Evolutionary conservation across 2,113 vertebrate genomes (phyloP).

Genomic region (Asarcornis scutulata): DNA sequence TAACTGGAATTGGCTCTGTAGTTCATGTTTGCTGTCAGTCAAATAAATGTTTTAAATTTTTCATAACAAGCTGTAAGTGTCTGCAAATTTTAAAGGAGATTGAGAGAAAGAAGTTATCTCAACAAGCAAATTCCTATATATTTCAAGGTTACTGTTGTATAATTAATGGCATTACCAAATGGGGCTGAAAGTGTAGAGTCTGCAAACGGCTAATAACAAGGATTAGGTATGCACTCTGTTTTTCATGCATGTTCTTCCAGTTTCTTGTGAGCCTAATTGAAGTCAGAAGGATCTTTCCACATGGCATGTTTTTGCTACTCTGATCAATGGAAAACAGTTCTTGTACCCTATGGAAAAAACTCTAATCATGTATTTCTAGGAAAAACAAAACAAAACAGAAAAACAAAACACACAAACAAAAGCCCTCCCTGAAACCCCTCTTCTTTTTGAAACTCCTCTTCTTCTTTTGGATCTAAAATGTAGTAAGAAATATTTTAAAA

Average conservation of each 20-base stretch:
- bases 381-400: background rate
- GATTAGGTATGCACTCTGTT: constrained; percentile 31
- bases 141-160: constrained; percentile 64
- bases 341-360: background rate
- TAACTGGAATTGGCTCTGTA: background rate
- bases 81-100: background rate
- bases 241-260: constrained; percentile 22
- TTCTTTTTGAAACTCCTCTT: too few relatives aligned
- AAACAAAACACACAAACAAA: too few relatives aligned
- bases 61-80: background rate
- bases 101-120: background rate
- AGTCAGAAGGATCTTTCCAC: constrained; percentile 29
- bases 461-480: background rate
- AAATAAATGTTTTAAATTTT: constrained; percentile 40
- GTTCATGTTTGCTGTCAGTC: background rate
- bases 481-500: background rate
- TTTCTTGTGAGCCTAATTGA: constrained; percentile 46
- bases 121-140: constrained; percentile 35
- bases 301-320: constrained; percentile 6
- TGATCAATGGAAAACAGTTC: background rate
- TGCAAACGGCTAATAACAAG: constrained; percentile 66
- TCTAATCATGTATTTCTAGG: background rate
- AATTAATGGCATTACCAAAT: constrained; percentile 68
- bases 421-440: too few relatives aligned
- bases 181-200: constrained; percentile 56